A percentile compares a stretch with the other conserved stretches of the same genome.
These are phyloP conservation scores for Xylocopa sonorina DNA, from an alignment of 1,140 invertebrate species.

Conservation along the genomic window DNA sequence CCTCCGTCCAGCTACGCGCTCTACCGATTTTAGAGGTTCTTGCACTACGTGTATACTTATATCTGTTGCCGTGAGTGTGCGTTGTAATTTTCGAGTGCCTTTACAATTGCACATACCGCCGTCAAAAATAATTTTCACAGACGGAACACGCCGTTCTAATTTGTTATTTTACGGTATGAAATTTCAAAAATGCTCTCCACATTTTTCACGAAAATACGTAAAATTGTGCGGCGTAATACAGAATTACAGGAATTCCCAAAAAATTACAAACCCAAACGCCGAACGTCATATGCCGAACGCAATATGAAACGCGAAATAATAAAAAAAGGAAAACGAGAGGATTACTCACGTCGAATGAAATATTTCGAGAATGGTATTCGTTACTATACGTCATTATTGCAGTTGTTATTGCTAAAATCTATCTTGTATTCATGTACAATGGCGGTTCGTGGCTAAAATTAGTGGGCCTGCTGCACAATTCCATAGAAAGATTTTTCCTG, in stretches of 20 bases:
- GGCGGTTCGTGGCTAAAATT: too few species aligned
- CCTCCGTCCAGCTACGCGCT: background rate
- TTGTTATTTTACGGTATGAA: background rate
- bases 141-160: background rate
- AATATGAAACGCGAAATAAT: background rate
- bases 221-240: background rate
- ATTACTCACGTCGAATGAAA: background rate
- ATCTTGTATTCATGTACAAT: too few species aligned
- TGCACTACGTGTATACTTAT: background rate
- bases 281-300: background rate
- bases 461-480: too few species aligned
- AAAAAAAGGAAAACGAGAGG: background rate
- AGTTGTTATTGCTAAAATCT: background rate
- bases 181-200: background rate
- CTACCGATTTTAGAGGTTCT: background rate
- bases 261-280: background rate
- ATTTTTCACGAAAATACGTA: background rate
- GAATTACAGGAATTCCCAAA: background rate
- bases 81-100: constrained; percentile 1
- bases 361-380: background rate
- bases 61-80: background rate
- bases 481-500: too few species aligned
- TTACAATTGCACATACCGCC: background rate
- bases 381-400: background rate
- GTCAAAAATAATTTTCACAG: background rate